A percentile compares a stretch with the other conserved stretches of the same genome.
These are phyloP conservation scores for Melangyna quadrimaculata DNA, from an alignment of 2,888 invertebrate genomes.

Conservation along the genomic window DNA sequence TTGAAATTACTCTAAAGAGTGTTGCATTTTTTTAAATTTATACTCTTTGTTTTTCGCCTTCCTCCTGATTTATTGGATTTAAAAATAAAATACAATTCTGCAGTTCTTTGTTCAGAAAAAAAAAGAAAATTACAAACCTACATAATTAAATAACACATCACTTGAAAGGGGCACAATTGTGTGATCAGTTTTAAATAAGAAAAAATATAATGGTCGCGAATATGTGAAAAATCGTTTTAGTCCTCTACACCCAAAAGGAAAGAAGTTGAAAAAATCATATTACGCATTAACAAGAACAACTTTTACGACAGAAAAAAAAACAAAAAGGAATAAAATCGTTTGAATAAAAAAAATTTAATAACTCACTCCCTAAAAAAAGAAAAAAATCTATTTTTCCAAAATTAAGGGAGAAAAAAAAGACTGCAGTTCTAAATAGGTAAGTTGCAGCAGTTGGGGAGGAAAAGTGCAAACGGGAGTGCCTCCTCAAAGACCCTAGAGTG, in stretches of 20 bases:
- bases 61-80: constrained; percentile 13
- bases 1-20: background rate
- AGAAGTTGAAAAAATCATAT: constrained; percentile 27
- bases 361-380: constrained; percentile 29
- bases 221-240: constrained; percentile 44
- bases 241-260: constrained; percentile 32
- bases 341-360: constrained; percentile 33
- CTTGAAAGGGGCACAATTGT: constrained; percentile 18
- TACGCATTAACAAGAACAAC: constrained; percentile 63
- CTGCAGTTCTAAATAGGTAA: constrained; percentile 61
- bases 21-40: constrained; percentile 26
- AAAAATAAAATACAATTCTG: constrained; percentile 20
- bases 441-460: constrained; percentile 10
- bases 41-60: constrained; percentile 8
- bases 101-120: constrained; percentile 42
- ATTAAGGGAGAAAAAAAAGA: constrained; percentile 17
- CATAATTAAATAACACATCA: constrained; percentile 24
- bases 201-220: constrained; percentile 7
- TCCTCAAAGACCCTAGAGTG: constrained; percentile 8
- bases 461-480: background rate
- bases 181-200: constrained; percentile 36
- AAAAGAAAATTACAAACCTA: background rate
- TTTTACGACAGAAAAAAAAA: background rate
- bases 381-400: background rate
- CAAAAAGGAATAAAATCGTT: background rate